Evolutionary conservation across 2,113 vertebrate species (phyloP).

Genomic region (Xerus inauris): DNA sequence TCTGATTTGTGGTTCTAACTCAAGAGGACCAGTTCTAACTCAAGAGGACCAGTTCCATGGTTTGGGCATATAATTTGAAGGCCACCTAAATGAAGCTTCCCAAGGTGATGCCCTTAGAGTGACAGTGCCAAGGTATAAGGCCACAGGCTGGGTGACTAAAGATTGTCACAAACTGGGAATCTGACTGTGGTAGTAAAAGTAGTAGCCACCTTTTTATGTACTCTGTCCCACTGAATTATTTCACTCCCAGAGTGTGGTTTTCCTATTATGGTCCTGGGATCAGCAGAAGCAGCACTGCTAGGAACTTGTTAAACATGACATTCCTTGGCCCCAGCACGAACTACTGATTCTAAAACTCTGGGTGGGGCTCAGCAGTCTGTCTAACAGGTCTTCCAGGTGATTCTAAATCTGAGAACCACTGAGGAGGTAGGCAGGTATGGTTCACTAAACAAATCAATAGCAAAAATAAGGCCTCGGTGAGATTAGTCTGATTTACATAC

Average conservation of each 20-base stretch:
- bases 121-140: background rate
- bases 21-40: no score
- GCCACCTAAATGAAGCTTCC: background rate
- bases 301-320: background rate
- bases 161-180: background rate
- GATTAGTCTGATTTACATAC: background rate
- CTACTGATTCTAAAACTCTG: background rate
- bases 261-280: no score
- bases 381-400: background rate
- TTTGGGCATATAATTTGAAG: background rate
- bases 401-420: background rate
- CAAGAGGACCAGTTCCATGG: no score
- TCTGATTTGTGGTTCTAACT: no score
- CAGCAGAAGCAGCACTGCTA: background rate
- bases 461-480: background rate
- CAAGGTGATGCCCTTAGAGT: background rate
- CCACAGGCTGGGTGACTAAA: background rate
- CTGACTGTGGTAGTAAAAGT: background rate
- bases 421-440: background rate
- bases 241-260: background rate
- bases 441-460: background rate
- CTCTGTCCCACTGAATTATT: background rate
- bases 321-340: background rate
- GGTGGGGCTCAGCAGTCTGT: background rate
- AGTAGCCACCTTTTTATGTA: background rate